Conservation (phyloP, 1,140 invertebrate species). For the Pemphigus obesinymphae region DNA sequence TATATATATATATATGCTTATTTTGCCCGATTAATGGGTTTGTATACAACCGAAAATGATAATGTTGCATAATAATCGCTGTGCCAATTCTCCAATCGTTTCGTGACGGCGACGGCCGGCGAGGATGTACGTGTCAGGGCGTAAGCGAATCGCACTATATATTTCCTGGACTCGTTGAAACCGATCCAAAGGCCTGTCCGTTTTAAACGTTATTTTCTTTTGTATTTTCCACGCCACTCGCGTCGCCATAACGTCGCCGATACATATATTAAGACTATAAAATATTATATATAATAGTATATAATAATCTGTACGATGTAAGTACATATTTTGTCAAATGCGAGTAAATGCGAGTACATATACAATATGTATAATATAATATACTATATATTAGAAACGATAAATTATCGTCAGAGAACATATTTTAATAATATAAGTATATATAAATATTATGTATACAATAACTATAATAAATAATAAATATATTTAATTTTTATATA, state of each 20-base stretch:
- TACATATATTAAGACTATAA: too few species aligned
- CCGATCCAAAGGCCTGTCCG: constrained; percentile 18
- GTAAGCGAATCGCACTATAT: not conserved
- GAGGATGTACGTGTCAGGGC: not conserved
- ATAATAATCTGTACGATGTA: not conserved
- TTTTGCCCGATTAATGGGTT: too few species aligned
- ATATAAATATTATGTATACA: too few species aligned
- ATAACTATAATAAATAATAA: too few species aligned
- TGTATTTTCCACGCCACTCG: not conserved
- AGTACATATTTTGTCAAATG: too few species aligned
- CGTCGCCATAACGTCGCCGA: not conserved
- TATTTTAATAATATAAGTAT: too few species aligned
- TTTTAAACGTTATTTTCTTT: constrained; percentile 2
- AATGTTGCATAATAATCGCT: not conserved
- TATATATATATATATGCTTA: not conserved
- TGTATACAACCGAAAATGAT: not conserved
- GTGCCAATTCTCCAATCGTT: constrained; percentile 11
- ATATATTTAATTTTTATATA: too few species aligned
- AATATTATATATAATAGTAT: too few species aligned
- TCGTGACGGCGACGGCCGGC: not conserved
- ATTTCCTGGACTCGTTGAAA: constrained; percentile 19
- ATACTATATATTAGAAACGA: too few species aligned
- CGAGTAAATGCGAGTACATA: too few species aligned
- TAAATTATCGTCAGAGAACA: too few species aligned
- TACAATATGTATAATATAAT: too few species aligned